Base-by-base conservation (phyloP, 2,797 vertebrate species). In the Remorina albescens region DNA sequence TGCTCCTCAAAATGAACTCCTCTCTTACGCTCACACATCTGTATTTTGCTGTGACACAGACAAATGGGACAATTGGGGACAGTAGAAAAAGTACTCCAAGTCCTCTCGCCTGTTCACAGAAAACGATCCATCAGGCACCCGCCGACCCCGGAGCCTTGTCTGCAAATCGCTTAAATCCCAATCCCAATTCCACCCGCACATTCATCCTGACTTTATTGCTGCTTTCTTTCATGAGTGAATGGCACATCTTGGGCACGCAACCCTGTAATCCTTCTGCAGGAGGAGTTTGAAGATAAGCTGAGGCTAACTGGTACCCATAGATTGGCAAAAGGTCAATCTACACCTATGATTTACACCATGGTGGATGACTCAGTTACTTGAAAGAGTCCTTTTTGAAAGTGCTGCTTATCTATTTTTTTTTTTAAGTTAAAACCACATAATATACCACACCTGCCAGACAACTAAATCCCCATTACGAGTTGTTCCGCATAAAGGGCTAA, bases 61-160 rank as follows among this genome's bases (percentile, higher is more conserved):
- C 91, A 91, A 93, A 95, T 95, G 90, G 89, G 66, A 90, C 73
- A 87, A 90, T 90, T 82, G 86, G 82, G 91, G 91, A 94, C 84
- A 79, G 91, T 82, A 88, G 90, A 89, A 92, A 93, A 93, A 93
- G 88, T 90, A 92, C 86, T 91, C 67, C 73, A 74, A 89, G 87
- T 92, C 86, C 86, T 88, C 79, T 85, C 64, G 74, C 72, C 67
- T 62, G 75, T 76, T 89, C 85, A 83, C 90, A 85, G 83, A 89
- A 90, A 92, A 87, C 83, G 74, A 94, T 94, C 89, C 88, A 91
- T 93, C 93, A 93, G 88, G 63, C 80, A 65, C 65, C 81, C 28
- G 49, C 68, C 67, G 69, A 87, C 78, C 81, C 72, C 53, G 74
- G 78, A 67, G 83, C 67, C 84, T 87, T 82, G 85, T 91, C 90